Evolutionary conservation across 1,140 invertebrate species (phyloP).

Genomic region (Drosophila triauraria): DNA sequence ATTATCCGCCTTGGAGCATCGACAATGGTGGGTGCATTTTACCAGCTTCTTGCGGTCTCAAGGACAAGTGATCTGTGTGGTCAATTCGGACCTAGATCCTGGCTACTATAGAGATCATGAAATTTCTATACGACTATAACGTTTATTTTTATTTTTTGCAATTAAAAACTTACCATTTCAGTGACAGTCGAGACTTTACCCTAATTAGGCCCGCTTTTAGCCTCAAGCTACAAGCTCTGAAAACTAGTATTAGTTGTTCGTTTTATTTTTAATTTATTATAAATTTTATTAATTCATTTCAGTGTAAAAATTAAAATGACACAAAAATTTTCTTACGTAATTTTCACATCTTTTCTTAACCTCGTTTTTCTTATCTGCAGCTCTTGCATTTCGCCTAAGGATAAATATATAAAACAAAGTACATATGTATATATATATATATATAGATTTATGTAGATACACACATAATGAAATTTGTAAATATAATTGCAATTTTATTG

Average conservation of each 20-base stretch:
- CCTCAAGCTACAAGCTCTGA: not conserved
- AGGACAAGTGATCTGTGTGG: no score
- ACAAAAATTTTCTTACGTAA: slow-evolving; percentile 72
- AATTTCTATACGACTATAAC: no score
- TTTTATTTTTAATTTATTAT: slow-evolving; percentile 68
- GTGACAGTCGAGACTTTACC: not conserved
- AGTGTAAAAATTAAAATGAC: slow-evolving; percentile 79
- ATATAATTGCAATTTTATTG: slow-evolving; percentile 65
- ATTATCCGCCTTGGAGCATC: no score
- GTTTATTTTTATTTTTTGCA: no score
- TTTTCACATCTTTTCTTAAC: slow-evolving; percentile 66
- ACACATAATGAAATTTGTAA: slow-evolving; percentile 64
- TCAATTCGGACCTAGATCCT: no score
- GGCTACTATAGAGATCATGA: no score
- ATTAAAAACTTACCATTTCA: not conserved
- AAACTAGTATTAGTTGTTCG: not conserved
- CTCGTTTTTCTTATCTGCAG: slow-evolving; percentile 38
- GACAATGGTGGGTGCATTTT: no score
- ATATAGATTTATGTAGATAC: slow-evolving; percentile 31
- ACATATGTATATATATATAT: slow-evolving; percentile 43
- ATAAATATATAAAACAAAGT: slow-evolving; percentile 68
- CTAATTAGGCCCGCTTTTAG: no score
- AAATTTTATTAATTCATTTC: slow-evolving; percentile 78
- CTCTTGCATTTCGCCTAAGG: slow-evolving; percentile 57
- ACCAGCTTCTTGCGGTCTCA: no score